Base-by-base conservation (phyloP, 2,797 vertebrate species). In the Centroberyx gerrardi region DNA sequence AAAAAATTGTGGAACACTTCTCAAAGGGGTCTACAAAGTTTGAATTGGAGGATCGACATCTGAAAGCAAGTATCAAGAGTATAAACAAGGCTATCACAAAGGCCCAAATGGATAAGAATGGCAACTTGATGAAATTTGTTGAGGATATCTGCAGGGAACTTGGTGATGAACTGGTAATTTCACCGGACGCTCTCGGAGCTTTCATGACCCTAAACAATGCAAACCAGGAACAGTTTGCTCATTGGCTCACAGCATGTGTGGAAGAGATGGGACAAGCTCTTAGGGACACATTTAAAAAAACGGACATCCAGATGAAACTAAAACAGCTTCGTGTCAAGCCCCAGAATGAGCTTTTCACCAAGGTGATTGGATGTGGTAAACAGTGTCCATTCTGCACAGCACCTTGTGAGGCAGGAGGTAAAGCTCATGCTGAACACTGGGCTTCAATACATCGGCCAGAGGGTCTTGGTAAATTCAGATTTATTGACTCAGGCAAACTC, bases 301-400 rank as follows among this genome's bases (percentile, higher is more conserved):
- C 4, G 0, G 0, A 42, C 2, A 61, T 93, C 0, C 0, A 58
- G 0, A 8, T 0, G 0, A 92, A 82, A 63, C 71, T 94, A 0
- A 0, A 0, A 1, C 4, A 0, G 0, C 75, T 91, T 0, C 8
- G 54, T 0, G 3, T 93, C 4, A 79, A 91, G 0, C 93, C 94
- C 0, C 78, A 94, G 55, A 5, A 88, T 14, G 89, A 82, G 40
- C 85, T 95, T 29, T 93, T 93, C 42, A 83, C 9, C 1, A 65
- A 5, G 27, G 9, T 94, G 36, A 76, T 93, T 72, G 94, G 92
- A 51, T 94, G 94, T 89, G 91, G 93, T 5, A 61, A 84, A 66
- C 87, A 78, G 70, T 95, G 94, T 83, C 94, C 94, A 0, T 95
- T 95, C 63, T 95, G 94, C 18, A 17, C 0, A 29, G 72, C 48